Evolutionary conservation across 2,113 vertebrate species (phyloP).

Genomic region (Sterrhoptilus dennistouni): DNA sequence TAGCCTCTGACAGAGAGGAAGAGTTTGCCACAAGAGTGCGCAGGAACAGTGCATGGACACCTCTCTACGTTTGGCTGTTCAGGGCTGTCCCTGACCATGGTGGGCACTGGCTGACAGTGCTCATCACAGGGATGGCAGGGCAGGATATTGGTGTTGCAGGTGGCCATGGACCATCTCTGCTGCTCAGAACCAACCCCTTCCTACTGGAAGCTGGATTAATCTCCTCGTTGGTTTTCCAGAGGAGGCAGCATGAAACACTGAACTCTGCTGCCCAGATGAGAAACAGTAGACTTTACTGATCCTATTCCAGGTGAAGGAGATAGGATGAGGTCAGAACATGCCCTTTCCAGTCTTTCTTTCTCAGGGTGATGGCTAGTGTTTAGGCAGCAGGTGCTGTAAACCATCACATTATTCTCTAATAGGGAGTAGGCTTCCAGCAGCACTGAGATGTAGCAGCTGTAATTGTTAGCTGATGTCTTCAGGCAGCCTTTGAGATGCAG

Average conservation of each 20-base stretch:
- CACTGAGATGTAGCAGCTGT: not conserved
- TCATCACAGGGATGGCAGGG: not conserved
- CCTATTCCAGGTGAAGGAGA: not conserved
- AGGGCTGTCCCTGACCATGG: not conserved
- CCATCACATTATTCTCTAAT: not conserved
- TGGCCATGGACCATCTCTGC: not conserved
- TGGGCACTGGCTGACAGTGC: not conserved
- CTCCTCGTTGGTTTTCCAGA: not conserved
- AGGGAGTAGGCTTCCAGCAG: not conserved
- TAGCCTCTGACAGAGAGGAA: not conserved
- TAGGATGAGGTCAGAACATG: not conserved
- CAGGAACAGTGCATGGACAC: not conserved
- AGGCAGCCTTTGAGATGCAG: not conserved
- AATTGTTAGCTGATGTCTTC: not conserved
- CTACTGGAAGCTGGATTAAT: not conserved
- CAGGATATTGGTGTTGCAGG: not conserved
- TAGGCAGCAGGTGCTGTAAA: not conserved
- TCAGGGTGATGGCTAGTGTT: not conserved
- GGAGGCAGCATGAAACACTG: not conserved
- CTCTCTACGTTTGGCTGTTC: not conserved
- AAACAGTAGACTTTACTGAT: not conserved
- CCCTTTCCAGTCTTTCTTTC: not conserved
- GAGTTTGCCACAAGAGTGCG: not conserved
- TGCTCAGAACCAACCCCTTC: not conserved
- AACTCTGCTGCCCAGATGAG: not conserved